Conservation (phyloP, 2,797 vertebrate species). For the Prionace glauca region DNA sequence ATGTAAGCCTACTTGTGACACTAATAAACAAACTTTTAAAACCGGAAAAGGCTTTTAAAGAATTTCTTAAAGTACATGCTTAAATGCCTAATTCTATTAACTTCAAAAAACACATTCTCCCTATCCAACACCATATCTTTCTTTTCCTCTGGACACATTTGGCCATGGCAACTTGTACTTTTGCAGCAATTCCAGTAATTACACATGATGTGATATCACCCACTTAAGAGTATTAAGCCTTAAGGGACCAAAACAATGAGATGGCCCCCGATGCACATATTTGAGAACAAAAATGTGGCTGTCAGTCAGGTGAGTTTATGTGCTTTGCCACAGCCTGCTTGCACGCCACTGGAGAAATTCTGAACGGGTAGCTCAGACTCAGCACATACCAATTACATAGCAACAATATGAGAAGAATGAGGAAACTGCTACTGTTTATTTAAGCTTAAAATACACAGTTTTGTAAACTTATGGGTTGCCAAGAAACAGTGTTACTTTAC, state of each 20-base stretch:
- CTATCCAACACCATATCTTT: too few species aligned
- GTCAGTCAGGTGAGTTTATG: slow-evolving; percentile 28
- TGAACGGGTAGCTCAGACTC: not conserved
- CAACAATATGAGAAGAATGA: slow-evolving; percentile 27
- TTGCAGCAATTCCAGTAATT: not conserved
- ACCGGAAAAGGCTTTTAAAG: not conserved
- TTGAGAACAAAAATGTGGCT: not conserved
- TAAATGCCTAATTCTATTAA: not conserved
- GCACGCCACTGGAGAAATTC: not conserved
- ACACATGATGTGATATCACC: not conserved
- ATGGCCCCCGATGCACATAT: not conserved
- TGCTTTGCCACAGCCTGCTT: not conserved
- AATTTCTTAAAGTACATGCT: not conserved
- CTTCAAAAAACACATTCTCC: not conserved
- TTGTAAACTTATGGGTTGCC: slow-evolving; percentile 35
- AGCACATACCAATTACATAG: slow-evolving; percentile 18
- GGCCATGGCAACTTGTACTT: not conserved
- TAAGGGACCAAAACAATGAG: slow-evolving; percentile 4
- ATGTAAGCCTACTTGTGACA: too few species aligned
- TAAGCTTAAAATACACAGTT: slow-evolving; percentile 13
- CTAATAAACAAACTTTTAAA: too few species aligned
- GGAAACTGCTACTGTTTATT: slow-evolving; percentile 38
- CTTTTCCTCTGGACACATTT: not conserved
- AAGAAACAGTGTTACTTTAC: slow-evolving; percentile 16
- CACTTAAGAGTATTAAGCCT: not conserved